phyloP scores from a whole-genome alignment of 1,140 invertebrate genomes.

The Ganaspis sp. region DNA sequence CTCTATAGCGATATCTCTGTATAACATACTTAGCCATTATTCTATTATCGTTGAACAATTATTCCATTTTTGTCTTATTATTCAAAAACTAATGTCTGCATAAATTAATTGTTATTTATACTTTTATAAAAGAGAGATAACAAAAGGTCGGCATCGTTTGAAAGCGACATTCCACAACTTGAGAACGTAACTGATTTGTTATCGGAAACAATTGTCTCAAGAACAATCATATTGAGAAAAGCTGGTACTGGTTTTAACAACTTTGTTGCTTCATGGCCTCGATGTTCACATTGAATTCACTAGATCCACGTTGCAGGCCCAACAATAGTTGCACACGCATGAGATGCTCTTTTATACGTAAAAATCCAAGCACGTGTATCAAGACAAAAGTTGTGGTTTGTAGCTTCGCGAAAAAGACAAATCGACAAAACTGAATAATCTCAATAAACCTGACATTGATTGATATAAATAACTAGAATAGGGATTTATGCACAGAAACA shows the following conservation, averaged over 20 bases:
- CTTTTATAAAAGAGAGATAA: neutral
- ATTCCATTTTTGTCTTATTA: no score
- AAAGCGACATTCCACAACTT: neutral
- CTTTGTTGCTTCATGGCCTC: slow-evolving; percentile 24
- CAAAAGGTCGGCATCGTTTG: neutral
- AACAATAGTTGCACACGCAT: neutral
- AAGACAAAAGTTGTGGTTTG: neutral
- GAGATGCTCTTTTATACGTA: neutral
- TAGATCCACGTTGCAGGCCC: neutral
- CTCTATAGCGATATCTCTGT: no score
- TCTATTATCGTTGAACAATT: no score
- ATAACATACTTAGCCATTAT: no score
- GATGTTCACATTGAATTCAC: slow-evolving; percentile 4
- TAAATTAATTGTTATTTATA: neutral
- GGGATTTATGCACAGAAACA: neutral
- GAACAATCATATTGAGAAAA: slow-evolving; percentile 23
- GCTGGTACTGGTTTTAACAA: slow-evolving; percentile 11
- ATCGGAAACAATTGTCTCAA: slow-evolving; percentile 13
- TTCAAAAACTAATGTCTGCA: no score
- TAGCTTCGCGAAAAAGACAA: slow-evolving; percentile 9
- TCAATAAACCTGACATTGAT: neutral
- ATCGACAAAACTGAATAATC: slow-evolving; percentile 3
- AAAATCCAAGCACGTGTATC: slow-evolving; percentile 10
- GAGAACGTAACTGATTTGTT: slow-evolving; percentile 6
- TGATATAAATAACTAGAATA: neutral